phyloP scores from a whole-genome alignment of 2,888 invertebrate species.

The Andrena camellia region DNA sequence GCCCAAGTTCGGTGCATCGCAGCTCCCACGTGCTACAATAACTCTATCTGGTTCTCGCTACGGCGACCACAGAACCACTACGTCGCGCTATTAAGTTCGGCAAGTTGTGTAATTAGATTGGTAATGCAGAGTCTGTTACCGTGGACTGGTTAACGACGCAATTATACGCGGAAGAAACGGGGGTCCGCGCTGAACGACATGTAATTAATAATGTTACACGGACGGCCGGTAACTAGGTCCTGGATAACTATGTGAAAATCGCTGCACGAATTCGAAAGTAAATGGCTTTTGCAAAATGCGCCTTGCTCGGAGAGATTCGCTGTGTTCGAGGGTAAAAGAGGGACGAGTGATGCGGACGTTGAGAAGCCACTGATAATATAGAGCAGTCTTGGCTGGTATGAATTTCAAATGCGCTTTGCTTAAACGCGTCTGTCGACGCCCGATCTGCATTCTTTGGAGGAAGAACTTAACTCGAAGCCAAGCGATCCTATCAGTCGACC shows the following conservation, averaged over 20 bases:
- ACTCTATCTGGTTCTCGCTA: conserved; percentile 23
- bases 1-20: conserved; percentile 12
- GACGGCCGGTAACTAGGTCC: not conserved
- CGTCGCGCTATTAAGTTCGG: conserved; percentile 39
- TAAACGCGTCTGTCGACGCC: conserved; percentile 51
- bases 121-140: conserved; percentile 20
- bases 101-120: conserved; percentile 39
- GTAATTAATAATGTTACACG: conserved; percentile 4
- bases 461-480: conserved; percentile 63
- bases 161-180: conserved; percentile 21
- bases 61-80: conserved; percentile 22
- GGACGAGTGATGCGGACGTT: conserved; percentile 4
- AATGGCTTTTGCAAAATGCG: not conserved
- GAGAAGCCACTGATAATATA: not conserved
- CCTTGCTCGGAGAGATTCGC: not conserved
- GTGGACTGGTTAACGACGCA: conserved; percentile 43
- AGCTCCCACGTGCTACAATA: conserved; percentile 29
- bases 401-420: conserved; percentile 32
- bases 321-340: not conserved
- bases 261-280: not conserved
- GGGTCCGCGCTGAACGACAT: not conserved
- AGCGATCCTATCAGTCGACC: conserved; percentile 16
- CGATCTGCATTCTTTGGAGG: conserved; percentile 68
- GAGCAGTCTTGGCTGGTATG: conserved; percentile 5
- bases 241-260: not conserved